A percentile compares a stretch with the other conserved stretches of the same genome.
phyloP scores from a whole-genome alignment of 2,797 vertebrate genomes.

The Melanotaenia maccullochi region DNA sequence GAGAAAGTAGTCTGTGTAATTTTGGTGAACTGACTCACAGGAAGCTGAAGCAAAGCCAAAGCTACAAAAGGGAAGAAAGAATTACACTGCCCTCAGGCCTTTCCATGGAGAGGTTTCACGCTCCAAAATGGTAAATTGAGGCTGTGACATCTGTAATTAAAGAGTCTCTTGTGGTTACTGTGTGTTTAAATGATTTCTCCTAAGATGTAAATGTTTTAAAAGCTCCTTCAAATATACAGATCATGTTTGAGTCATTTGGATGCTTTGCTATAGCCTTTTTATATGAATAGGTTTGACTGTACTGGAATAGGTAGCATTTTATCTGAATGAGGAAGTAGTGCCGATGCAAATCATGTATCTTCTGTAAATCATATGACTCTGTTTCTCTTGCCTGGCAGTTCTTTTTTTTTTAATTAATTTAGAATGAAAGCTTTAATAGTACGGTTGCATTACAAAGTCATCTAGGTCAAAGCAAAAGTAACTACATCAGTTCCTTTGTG shows the following conservation, averaged over 20 bases:
- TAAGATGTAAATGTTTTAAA: not conserved
- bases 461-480: not conserved
- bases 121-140: not conserved
- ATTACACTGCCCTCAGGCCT: not conserved
- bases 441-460: not conserved
- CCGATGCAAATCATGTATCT: constrained; percentile 20
- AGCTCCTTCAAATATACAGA: not conserved
- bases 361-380: constrained; percentile 1
- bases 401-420: not conserved
- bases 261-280: not conserved
- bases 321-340: constrained; percentile 43
- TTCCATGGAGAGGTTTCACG: constrained; percentile 29
- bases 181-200: not conserved
- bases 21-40: constrained; percentile 14
- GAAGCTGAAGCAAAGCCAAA: constrained; percentile 35
- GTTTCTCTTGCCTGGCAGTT: not conserved
- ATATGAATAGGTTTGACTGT: not conserved
- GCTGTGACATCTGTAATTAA: not conserved
- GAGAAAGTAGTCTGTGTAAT: not conserved
- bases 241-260: not conserved
- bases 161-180: not conserved
- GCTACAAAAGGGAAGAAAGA: constrained; percentile 35
- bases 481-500: not conserved
- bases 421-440: not conserved
- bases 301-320: constrained; percentile 5